phyloP scores from a whole-genome alignment of 2,797 vertebrate genomes.

The Chromis chromis region DNA sequence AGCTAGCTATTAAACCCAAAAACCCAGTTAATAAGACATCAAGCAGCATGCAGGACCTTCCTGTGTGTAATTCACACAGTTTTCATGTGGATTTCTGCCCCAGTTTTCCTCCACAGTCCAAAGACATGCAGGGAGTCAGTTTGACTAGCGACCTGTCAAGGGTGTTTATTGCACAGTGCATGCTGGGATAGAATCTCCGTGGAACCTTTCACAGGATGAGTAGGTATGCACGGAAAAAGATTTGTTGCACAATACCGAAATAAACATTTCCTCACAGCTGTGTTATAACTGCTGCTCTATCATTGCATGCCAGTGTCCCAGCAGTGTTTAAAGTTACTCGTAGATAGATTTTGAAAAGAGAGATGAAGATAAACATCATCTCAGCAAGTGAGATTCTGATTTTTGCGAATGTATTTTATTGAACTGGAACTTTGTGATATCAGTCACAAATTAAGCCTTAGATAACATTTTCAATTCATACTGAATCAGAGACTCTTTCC shows the following conservation, averaged over 20 bases:
- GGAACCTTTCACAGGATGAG: not conserved
- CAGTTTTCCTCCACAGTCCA: not conserved
- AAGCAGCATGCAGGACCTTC: not conserved
- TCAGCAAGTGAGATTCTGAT: not conserved
- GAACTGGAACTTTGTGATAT: not conserved
- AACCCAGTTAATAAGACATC: not conserved
- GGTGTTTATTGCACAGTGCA: slow-evolving; percentile 27
- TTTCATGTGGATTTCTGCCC: slow-evolving; percentile 6
- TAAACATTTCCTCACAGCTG: not conserved
- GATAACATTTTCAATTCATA: not conserved
- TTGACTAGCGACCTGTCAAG: slow-evolving; percentile 9
- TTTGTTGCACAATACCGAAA: not conserved
- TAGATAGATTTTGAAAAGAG: not conserved
- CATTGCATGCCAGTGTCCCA: not conserved
- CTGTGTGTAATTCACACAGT: not conserved
- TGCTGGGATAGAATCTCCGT: slow-evolving; percentile 17
- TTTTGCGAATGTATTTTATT: not conserved
- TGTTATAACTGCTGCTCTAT: not conserved
- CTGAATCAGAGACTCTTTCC: not conserved
- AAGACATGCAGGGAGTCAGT: not conserved
- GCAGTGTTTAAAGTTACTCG: not conserved
- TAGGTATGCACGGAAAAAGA: not conserved
- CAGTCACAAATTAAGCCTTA: not conserved
- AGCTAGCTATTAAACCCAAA: slow-evolving; percentile 3
- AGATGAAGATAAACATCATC: not conserved